Percentiles rank a stretch among this genome's conserved stretches.
Conservation (phyloP, 2,797 vertebrate genomes). For the Acrossocheilus wenchowensis region DNA sequence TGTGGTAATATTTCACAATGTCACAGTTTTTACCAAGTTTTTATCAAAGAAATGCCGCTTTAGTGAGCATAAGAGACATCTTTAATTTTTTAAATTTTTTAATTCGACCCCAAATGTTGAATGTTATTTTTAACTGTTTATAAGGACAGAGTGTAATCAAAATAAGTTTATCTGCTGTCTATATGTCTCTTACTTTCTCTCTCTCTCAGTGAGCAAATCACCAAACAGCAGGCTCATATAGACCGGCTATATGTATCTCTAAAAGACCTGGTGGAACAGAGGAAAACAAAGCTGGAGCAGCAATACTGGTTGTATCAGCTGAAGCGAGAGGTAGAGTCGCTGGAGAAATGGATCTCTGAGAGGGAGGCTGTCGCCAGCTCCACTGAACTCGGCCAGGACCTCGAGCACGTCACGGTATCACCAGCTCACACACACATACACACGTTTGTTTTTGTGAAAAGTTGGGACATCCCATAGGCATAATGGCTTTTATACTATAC, state of each 20-base stretch:
- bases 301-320: conserved; percentile 94
- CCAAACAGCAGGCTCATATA: conserved; percentile 91
- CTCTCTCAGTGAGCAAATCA: conserved; percentile 83
- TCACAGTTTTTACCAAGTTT: neutral
- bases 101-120: neutral
- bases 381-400: conserved; percentile 92
- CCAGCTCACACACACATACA: neutral
- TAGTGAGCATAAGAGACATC: neutral
- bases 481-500: too few relatives aligned
- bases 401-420: conserved; percentile 91
- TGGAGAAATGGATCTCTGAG: conserved; percentile 95
- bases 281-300: conserved; percentile 89
- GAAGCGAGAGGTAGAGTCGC: conserved; percentile 90
- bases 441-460: neutral
- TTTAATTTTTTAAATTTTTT: neutral
- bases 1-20: neutral
- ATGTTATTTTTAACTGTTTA: neutral
- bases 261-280: conserved; percentile 92
- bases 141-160: neutral
- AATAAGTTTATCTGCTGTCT: neutral
- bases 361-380: conserved; percentile 91
- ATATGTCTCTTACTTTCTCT: conserved; percentile 28
- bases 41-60: neutral
- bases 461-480: too few relatives aligned
- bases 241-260: conserved; percentile 91